phyloP scores from a whole-genome alignment of 1,140 invertebrate genomes.

The Drosophila ficusphila region DNA sequence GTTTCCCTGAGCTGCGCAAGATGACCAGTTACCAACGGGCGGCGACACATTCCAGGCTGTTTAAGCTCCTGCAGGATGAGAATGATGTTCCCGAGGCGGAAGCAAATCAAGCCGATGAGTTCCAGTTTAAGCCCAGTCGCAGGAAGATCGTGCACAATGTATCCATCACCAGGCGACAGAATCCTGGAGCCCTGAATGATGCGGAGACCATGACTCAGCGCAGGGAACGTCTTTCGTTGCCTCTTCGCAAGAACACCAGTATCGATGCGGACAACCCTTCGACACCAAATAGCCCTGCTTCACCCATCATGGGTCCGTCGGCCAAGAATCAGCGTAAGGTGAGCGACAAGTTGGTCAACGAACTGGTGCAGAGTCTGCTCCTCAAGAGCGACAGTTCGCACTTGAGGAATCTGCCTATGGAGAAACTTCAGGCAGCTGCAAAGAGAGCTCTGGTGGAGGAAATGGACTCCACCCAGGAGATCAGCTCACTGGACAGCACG shows the following conservation, averaged over 20 bases:
- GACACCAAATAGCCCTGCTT: conserved; percentile 85
- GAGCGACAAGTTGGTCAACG: conserved; percentile 86
- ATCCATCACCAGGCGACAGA: conserved; percentile 77
- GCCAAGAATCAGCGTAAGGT: conserved; percentile 67
- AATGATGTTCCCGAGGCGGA: conserved; percentile 83
- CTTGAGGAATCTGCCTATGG: conserved; percentile 85
- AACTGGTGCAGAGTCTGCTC: conserved; percentile 86
- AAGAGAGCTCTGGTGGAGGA: conserved; percentile 85
- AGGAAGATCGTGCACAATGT: conserved; percentile 80
- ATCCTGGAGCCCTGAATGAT: conserved; percentile 66
- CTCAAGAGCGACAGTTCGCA: conserved; percentile 85
- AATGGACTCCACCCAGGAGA: conserved; percentile 75
- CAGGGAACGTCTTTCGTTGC: conserved; percentile 81
- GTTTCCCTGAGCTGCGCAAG: conserved; percentile 85
- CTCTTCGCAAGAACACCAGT: conserved; percentile 80
- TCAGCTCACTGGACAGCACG: conserved; percentile 83
- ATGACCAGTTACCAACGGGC: conserved; percentile 88
- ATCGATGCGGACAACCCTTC: conserved; percentile 84
- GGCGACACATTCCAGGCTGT: conserved; percentile 89
- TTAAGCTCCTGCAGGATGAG: conserved; percentile 88
- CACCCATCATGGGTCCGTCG: conserved; percentile 80
- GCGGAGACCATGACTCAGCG: conserved; percentile 73
- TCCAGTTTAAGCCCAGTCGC: conserved; percentile 70
- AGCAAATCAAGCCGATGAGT: conserved; percentile 64
- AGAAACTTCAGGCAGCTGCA: conserved; percentile 86